Conservation (phyloP, 1,140 invertebrate genomes). For the Solen grandis region DNA sequence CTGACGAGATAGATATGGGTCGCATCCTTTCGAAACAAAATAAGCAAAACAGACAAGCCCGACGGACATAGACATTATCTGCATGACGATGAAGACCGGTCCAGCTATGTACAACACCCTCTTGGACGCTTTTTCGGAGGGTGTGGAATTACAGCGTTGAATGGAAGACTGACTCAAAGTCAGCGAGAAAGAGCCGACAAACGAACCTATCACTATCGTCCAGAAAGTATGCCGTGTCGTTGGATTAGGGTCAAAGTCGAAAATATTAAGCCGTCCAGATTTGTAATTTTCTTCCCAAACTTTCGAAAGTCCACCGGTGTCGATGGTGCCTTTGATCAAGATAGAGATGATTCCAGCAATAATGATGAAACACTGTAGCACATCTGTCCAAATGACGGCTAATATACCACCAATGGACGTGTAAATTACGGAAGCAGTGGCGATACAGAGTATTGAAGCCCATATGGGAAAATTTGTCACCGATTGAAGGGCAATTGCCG, state of each 20-base stretch:
- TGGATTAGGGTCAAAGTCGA: slow-evolving; percentile 40
- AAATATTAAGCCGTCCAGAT: slow-evolving; percentile 19
- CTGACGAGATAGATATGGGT: slow-evolving; percentile 4
- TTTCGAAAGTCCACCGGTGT: slow-evolving; percentile 14
- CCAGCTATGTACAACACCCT: slow-evolving; percentile 38
- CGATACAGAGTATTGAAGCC: slow-evolving; percentile 39
- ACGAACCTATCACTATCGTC: slow-evolving; percentile 32
- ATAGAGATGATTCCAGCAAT: slow-evolving; percentile 89
- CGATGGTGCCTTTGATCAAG: slow-evolving; percentile 80
- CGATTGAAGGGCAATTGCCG: slow-evolving; percentile 38
- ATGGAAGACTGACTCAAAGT: slow-evolving; percentile 39
- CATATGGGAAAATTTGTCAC: slow-evolving; percentile 36
- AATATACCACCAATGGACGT: slow-evolving; percentile 89
- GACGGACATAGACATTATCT: slow-evolving; percentile 40
- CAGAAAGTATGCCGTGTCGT: slow-evolving; percentile 47
- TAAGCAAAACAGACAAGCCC: slow-evolving; percentile 42
- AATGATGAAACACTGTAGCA: slow-evolving; percentile 92
- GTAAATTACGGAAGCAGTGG: slow-evolving; percentile 33
- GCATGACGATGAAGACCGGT: slow-evolving; percentile 38
- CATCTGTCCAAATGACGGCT: slow-evolving; percentile 92
- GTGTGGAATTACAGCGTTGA: slow-evolving; percentile 41
- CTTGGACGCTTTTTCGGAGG: slow-evolving; percentile 8
- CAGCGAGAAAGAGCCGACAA: slow-evolving; percentile 43
- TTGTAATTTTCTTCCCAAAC: slow-evolving; percentile 18
- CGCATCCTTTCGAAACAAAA: slow-evolving; percentile 9